Percentiles rank a stretch among this genome's conserved stretches.
Conservation (phyloP, 2,113 vertebrate species). For the Prionailurus viverrinus region DNA sequence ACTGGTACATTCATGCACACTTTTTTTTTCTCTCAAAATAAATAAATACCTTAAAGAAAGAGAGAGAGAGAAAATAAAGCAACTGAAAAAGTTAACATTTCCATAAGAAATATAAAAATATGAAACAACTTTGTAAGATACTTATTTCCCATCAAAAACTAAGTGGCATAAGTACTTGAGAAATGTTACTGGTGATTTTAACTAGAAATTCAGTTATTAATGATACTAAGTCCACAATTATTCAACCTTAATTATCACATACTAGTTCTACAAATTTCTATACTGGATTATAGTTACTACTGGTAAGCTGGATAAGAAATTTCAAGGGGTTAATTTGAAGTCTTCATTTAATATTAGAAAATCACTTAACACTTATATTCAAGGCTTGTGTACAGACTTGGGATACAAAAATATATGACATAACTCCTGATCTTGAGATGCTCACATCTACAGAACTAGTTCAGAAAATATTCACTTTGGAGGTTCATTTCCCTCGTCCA, state of each 20-base stretch:
- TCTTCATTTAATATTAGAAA: constrained; percentile 34
- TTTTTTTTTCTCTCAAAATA: too few species aligned
- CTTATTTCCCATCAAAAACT: neutral
- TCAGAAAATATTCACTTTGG: neutral
- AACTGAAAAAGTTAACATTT: constrained; percentile 48
- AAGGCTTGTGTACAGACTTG: neutral
- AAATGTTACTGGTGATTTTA: constrained; percentile 51
- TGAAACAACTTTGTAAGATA: neutral
- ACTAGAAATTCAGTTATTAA: constrained; percentile 44
- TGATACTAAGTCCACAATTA: neutral
- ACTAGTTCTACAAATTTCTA: neutral
- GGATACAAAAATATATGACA: neutral
- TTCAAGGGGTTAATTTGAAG: constrained; percentile 24
- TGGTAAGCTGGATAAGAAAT: constrained; percentile 43
- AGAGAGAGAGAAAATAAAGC: too few species aligned
- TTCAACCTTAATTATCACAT: constrained; percentile 23
- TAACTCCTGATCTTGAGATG: neutral
- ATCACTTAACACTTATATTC: neutral
- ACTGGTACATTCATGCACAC: too few species aligned
- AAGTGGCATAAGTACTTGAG: constrained; percentile 34
- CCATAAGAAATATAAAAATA: constrained; percentile 6
- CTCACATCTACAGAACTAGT: neutral
- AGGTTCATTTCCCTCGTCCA: neutral
- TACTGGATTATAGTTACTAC: neutral
- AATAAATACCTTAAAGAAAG: too few species aligned